Evolutionary conservation across 2,888 invertebrate species (phyloP).

Genomic region (Watsonalla cultraria): DNA sequence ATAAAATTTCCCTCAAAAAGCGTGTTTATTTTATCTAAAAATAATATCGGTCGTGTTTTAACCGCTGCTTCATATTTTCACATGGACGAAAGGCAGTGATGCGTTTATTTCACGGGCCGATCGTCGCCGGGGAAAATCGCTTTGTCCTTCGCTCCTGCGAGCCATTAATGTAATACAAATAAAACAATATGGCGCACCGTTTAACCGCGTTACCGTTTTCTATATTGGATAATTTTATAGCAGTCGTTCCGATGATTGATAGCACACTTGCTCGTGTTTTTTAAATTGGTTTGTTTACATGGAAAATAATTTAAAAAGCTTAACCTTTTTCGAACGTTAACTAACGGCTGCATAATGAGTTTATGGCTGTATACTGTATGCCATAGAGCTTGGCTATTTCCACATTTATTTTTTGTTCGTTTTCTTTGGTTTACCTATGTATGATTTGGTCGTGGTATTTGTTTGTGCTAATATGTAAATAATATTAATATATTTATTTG

Average conservation of each 20-base stretch:
- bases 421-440: too few relatives aligned
- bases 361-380: too few relatives aligned
- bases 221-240: neutral
- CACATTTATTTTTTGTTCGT: too few relatives aligned
- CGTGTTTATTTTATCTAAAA: conserved; percentile 11
- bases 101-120: conserved; percentile 16
- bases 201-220: neutral
- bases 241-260: neutral
- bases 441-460: too few relatives aligned
- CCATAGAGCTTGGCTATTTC: too few relatives aligned
- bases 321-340: too few relatives aligned
- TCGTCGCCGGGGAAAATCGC: conserved; percentile 5
- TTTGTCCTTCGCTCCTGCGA: conserved; percentile 10
- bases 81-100: conserved; percentile 16
- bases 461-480: too few relatives aligned
- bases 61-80: conserved; percentile 15
- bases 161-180: conserved; percentile 8
- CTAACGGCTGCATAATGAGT: too few relatives aligned
- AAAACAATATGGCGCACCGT: conserved; percentile 2
- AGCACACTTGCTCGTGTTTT: neutral
- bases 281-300: neutral
- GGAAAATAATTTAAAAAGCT: too few relatives aligned
- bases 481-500: too few relatives aligned
- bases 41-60: conserved; percentile 11
- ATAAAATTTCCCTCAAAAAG: neutral